Conservation (phyloP, 2,888 invertebrate species). For the Xylocampa areola region DNA sequence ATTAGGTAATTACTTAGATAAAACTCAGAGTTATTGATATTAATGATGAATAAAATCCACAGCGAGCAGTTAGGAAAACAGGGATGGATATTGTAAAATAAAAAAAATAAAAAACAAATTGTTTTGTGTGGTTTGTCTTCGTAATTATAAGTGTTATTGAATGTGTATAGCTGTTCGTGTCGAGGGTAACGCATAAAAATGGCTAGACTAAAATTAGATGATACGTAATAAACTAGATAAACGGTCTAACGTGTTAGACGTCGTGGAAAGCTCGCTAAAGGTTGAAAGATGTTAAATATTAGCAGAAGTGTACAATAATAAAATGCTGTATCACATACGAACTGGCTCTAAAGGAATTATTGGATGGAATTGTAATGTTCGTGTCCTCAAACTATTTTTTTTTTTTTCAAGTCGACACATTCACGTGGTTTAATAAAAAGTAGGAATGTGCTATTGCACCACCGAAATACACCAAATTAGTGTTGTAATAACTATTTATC, state of each 20-base stretch:
- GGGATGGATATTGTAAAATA: conserved; percentile 86
- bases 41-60: conserved; percentile 78
- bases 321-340: conserved; percentile 59
- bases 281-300: conserved; percentile 77
- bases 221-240: conserved; percentile 72
- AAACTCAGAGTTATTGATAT: conserved; percentile 81
- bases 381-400: conserved; percentile 62
- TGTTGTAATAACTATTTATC: conserved; percentile 72
- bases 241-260: conserved; percentile 69
- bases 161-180: conserved; percentile 85
- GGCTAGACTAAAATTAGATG: conserved; percentile 80
- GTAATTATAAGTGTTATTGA: conserved; percentile 88
- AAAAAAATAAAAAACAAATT: conserved; percentile 76
- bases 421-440: conserved; percentile 76
- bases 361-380: conserved; percentile 82
- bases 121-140: conserved; percentile 86
- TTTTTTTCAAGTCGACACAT: conserved; percentile 78
- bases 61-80: conserved; percentile 89
- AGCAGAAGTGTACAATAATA: conserved; percentile 48
- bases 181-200: conserved; percentile 73
- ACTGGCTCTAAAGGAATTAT: conserved; percentile 77
- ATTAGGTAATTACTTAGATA: conserved; percentile 87
- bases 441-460: conserved; percentile 89
- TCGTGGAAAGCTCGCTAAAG: conserved; percentile 83
- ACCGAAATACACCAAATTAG: conserved; percentile 87